Evolutionary conservation across 2,113 vertebrate genomes (phyloP), one percentile per base, ranked within the genome.

Genomic region (Otolemur garnettii): DNA sequence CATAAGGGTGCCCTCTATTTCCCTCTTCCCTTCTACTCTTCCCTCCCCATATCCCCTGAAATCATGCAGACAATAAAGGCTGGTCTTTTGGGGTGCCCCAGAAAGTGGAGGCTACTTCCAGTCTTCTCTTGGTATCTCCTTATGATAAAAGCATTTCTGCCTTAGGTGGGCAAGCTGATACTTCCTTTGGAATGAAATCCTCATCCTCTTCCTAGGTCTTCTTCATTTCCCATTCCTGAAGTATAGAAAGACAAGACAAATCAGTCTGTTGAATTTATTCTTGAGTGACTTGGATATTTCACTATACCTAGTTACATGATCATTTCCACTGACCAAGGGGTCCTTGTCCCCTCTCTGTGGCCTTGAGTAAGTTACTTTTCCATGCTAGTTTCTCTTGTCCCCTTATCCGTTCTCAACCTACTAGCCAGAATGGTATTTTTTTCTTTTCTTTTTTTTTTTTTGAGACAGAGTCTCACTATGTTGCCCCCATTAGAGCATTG

Each of bases 201-300:
- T 96, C 50, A 71, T 90, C 57, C 30, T 94, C 1, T 17, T 33
- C 24, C 97, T 99, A 99, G 96, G 98, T 99, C 98, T 99, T 99
- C 98, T 99, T 99, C 97, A 99, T 99, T 98, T 99, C 99, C 99
- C 99, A 99, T 98, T 99, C 99, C 99, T 99, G 98, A 93, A 98
- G 97, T 95, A 97, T 22, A 97, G 55, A 87, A 17, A 97, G 78
- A 97, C 13, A 94, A 79, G 21, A 35, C 28, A 77, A 42, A 66
- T 94, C 45, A 42, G 35, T 87, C 30, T 74, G 55, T 24, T 88
- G 55, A 90, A 35, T 69, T 64, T 64, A 7, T 53, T 92, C 45
- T 71, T 53, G 50, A 66, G 7, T 84, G 55, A 94, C 30, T 71
- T 64, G 11, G n/a, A 86, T 89, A 69, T 35, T 71, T n/a, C 26